Evolutionary conservation across 2,797 vertebrate species (phyloP).

Genomic region (Hapalemur alaotrensis): DNA sequence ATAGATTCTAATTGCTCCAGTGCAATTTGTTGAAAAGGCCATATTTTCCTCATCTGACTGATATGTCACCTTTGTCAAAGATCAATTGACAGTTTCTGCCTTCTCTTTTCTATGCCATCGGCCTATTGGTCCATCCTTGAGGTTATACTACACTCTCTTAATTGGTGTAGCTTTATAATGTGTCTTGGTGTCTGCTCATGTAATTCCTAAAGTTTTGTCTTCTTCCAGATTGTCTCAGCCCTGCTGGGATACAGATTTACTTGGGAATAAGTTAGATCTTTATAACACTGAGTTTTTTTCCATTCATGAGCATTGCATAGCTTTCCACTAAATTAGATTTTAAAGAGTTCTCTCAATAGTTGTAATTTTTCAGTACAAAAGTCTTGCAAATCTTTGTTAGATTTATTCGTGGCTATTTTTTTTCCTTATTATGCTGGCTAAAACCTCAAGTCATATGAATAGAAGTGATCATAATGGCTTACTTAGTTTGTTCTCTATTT

Average conservation of each 20-base stretch:
- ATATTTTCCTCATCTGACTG: neutral
- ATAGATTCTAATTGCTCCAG: neutral
- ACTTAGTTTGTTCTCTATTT: neutral
- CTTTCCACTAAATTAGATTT: neutral
- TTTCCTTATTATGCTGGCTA: neutral
- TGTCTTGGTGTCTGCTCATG: neutral
- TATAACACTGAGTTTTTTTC: neutral
- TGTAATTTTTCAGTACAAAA: neutral
- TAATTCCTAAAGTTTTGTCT: neutral
- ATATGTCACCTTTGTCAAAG: neutral
- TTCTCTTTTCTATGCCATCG: neutral
- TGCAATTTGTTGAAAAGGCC: neutral
- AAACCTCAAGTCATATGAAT: neutral
- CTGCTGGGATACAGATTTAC: neutral
- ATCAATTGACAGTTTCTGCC: neutral
- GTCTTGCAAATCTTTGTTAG: neutral
- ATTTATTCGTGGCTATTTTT: neutral
- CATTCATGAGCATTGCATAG: neutral
- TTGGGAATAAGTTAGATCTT: neutral
- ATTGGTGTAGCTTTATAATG: neutral
- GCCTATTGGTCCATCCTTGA: neutral
- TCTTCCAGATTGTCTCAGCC: neutral
- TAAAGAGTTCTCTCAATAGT: neutral
- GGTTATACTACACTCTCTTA: neutral
- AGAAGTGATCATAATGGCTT: neutral